Percentiles rank a stretch among this genome's conserved stretches.
Conservation (phyloP, 2,113 vertebrate species). For the Ifrita kowaldi region DNA sequence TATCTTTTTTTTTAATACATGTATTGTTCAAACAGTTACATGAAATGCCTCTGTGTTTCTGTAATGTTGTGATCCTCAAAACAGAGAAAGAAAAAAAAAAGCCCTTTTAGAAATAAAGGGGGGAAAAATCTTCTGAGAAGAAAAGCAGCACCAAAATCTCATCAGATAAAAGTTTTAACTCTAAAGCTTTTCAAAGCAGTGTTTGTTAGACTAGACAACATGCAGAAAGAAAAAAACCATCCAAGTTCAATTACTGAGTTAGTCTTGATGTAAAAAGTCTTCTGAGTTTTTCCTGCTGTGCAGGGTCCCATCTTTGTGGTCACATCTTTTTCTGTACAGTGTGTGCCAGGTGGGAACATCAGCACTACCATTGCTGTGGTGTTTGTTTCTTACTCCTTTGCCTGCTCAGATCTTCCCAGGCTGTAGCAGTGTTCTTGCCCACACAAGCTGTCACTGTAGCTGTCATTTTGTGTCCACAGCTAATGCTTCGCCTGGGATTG, state of each 20-base stretch:
- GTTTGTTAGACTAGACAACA: not conserved
- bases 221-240: not conserved
- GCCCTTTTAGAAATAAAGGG: not conserved
- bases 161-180: not conserved
- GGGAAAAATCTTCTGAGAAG: not conserved
- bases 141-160: not conserved
- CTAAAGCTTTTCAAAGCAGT: not conserved
- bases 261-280: not conserved
- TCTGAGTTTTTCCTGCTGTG: not conserved
- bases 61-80: not conserved
- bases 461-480: not conserved
- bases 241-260: not conserved
- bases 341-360: not conserved
- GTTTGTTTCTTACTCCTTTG: not conserved
- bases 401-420: not conserved
- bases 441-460: not conserved
- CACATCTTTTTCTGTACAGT: not conserved
- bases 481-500: not conserved
- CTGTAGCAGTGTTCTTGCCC: not conserved
- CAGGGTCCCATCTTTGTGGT: not conserved
- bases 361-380: not conserved
- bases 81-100: not conserved
- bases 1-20: not conserved
- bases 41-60: not conserved
- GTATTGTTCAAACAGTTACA: not conserved